A percentile compares a stretch with the other conserved stretches of the same genome.
phyloP scores from a whole-genome alignment of 2,888 invertebrate species.

The Atethmia centrago region DNA sequence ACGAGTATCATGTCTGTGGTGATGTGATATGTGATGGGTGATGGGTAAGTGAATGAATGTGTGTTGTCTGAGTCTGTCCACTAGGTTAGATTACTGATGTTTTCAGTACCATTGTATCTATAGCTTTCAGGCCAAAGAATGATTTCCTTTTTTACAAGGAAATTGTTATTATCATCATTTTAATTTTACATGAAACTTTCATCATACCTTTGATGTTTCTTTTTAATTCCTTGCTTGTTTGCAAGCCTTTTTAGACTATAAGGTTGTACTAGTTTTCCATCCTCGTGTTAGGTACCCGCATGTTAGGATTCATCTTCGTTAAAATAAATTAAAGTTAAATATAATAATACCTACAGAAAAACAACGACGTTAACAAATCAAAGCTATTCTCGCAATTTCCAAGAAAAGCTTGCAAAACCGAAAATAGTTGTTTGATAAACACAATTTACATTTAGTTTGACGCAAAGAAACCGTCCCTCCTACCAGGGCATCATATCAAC shows the following conservation, averaged over 20 bases:
- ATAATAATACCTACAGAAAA: neutral
- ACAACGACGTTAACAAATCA: constrained; percentile 6
- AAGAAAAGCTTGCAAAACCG: constrained; percentile 44
- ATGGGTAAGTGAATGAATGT: too few relatives aligned
- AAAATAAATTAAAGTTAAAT: constrained; percentile 8
- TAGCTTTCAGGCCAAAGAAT: too few relatives aligned
- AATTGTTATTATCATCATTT: neutral
- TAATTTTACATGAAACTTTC: neutral
- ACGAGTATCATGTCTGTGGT: too few relatives aligned
- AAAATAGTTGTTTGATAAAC: constrained; percentile 57
- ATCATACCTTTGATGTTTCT: neutral
- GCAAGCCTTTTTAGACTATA: neutral
- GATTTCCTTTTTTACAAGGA: too few relatives aligned
- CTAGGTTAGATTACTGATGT: too few relatives aligned
- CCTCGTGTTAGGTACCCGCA: neutral
- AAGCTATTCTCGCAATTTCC: constrained; percentile 25
- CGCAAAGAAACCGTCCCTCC: constrained; percentile 70
- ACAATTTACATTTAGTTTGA: constrained; percentile 59
- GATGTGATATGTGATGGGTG: too few relatives aligned
- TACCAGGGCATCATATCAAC: constrained; percentile 84
- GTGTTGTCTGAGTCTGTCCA: too few relatives aligned
- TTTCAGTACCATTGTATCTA: too few relatives aligned
- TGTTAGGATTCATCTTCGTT: neutral
- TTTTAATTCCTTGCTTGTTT: too few relatives aligned
- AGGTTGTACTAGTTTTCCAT: neutral